Percentiles rank a stretch among this genome's conserved stretches.
Conservation (phyloP, 2,888 invertebrate species). For the Hirtodrosophila alboralis region DNA sequence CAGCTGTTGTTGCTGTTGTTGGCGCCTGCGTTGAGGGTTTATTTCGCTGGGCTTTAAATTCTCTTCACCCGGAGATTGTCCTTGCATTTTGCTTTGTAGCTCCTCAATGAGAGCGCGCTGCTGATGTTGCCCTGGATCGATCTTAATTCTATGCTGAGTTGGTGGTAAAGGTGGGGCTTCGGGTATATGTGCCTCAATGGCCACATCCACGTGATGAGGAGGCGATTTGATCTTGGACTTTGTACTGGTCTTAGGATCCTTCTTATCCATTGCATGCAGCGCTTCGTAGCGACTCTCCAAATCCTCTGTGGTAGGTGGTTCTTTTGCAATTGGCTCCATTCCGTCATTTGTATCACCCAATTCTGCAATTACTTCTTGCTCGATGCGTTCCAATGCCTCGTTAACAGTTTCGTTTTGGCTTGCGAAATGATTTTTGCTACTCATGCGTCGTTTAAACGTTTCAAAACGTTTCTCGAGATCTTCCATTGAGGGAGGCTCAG, state of each 20-base stretch:
- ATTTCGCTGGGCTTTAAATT: constrained; percentile 78
- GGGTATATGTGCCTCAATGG: constrained; percentile 67
- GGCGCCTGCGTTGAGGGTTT: constrained; percentile 64
- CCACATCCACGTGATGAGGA: constrained; percentile 53
- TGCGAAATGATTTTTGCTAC: constrained; percentile 45
- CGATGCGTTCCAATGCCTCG: constrained; percentile 62
- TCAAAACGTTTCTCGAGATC: constrained; percentile 78
- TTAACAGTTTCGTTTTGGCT: constrained; percentile 54
- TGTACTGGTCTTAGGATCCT: constrained; percentile 2
- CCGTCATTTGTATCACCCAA: constrained; percentile 18
- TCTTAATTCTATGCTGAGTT: constrained; percentile 22
- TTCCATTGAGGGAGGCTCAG: constrained; percentile 77
- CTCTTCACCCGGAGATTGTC: constrained; percentile 58
- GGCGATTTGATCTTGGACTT: constrained; percentile 14
- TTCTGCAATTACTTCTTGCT: constrained; percentile 62
- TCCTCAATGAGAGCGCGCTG: constrained; percentile 77
- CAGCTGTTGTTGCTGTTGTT: constrained; percentile 28
- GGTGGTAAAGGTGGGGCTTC: constrained; percentile 65
- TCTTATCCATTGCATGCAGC: constrained; percentile 55
- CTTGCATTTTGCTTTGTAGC: constrained; percentile 73
- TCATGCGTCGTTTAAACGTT: constrained; percentile 70
- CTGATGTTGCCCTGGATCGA: constrained; percentile 47
- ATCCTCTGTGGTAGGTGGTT: constrained; percentile 60
- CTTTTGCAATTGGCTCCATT: constrained; percentile 27
- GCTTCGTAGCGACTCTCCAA: constrained; percentile 70